Evolutionary conservation across 2,888 invertebrate genomes (phyloP).

Genomic region (Mermis nigrescens): DNA sequence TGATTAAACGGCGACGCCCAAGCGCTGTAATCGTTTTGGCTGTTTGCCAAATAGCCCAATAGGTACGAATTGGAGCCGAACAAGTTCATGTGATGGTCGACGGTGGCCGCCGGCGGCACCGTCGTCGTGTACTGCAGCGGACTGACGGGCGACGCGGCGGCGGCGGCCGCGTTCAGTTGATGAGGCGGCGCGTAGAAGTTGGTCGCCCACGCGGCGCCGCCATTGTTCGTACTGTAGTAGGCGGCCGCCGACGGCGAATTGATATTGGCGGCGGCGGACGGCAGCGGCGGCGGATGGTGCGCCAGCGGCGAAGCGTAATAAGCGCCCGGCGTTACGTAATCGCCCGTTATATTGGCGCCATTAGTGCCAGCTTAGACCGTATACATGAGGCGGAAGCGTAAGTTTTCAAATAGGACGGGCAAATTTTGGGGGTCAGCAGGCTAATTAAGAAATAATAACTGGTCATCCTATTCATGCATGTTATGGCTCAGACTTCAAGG

Average conservation of each 20-base stretch:
- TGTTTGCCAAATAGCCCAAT: neutral
- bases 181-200: neutral
- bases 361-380: neutral
- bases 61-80: neutral
- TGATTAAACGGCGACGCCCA: neutral
- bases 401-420: neutral
- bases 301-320: too few species aligned
- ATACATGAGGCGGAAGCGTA: too few species aligned
- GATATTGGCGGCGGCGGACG: neutral
- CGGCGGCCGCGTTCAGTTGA: neutral
- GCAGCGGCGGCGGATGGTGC: too few species aligned
- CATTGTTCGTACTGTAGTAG: neutral
- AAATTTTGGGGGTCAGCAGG: too few species aligned
- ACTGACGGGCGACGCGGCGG: neutral
- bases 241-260: neutral
- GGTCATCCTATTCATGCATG: too few species aligned
- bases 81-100: neutral
- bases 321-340: neutral
- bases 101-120: neutral
- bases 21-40: neutral
- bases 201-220: too few species aligned
- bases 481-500: too few species aligned
- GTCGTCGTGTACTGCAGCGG: neutral
- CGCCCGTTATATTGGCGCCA: neutral
- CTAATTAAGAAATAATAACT: too few species aligned